Percentiles rank a stretch among this genome's conserved stretches.
Conservation (phyloP, 1,140 invertebrate genomes). For the Heterodera carotae region DNA sequence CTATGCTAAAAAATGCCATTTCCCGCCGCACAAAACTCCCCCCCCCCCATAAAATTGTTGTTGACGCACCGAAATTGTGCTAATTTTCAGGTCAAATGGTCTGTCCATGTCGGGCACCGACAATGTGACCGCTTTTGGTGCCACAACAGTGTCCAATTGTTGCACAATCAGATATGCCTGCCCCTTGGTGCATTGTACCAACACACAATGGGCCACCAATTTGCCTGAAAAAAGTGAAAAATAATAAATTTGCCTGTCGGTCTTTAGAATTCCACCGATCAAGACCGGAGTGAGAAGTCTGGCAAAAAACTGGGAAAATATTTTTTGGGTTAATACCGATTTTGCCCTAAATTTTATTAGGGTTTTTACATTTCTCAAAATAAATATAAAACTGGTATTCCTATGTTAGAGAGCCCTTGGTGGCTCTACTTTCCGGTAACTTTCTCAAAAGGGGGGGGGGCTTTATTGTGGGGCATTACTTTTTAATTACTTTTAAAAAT, state of each 20-base stretch:
- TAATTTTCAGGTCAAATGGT: constrained; percentile 46
- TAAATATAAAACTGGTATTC: too few species aligned
- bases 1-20: too few species aligned
- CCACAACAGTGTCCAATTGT: constrained; percentile 40
- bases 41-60: background rate
- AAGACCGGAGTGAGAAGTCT: background rate
- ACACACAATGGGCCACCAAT: constrained; percentile 45
- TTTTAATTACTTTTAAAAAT: background rate
- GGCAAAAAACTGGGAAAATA: constrained; percentile 5
- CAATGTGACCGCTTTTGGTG: constrained; percentile 50
- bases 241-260: too few species aligned
- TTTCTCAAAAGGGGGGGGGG: background rate
- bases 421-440: background rate
- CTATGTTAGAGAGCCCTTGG: too few species aligned
- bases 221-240: constrained; percentile 44
- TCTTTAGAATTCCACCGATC: constrained; percentile 1
- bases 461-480: background rate
- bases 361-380: background rate
- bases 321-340: background rate
- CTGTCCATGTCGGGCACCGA: constrained; percentile 36
- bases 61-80: constrained; percentile 31
- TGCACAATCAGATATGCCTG: constrained; percentile 56
- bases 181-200: constrained; percentile 49
- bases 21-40: background rate
- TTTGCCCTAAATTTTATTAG: background rate